Base-by-base conservation (phyloP, 2,888 invertebrate genomes). In the Dryococelus australis region DNA sequence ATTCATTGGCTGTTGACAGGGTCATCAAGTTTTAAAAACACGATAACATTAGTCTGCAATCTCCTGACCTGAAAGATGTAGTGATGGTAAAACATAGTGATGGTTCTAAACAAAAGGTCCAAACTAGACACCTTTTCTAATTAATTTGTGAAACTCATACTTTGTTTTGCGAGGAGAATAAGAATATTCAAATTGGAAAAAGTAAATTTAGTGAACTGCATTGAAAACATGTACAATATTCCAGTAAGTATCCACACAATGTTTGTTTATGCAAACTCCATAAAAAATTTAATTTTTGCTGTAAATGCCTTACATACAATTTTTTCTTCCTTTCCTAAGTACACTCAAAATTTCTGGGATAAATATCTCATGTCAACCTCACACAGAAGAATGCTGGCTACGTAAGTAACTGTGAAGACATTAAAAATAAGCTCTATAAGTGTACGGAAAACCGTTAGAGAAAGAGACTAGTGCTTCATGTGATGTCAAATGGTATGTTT, bases 241-340 rank as follows among this genome's bases (percentile, higher is more conserved):
- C 81, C 28, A 85, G 86, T 65, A 65, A 85, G 51, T 51, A 86
- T 43, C 86, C 87, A 43, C 88, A 88, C 53, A 88, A 86, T 83
- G 87, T 88, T 28, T 87, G 87, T 85, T 51, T 88, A 12, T 88
- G 87, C 51, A 88, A 87, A 81, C 88, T 88, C 80, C 88, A 86
- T 43, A 35, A 84, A 47, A 88, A 86, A 47, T 35, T 86, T 88
- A n/a, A 86, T 84, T 24, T n/a, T 24, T 10, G 47, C 84, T 20
- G 43, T 87, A 16, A 78, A 84, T 53, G 84, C 84, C 24, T 84
- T 87, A 12, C 51, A 53, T 27, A 65, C 81, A 28, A 35, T 24
- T 16, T 53, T 26, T 43, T 85, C 84, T 16, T 35, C 1, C 26
- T 86, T 86, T 84, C 87, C 87, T 16, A 26, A 83, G 26, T 86